These are phyloP conservation scores for Hyppa rectilinea DNA, from an alignment of 2,888 invertebrate genomes.

Conservation along the genomic window DNA sequence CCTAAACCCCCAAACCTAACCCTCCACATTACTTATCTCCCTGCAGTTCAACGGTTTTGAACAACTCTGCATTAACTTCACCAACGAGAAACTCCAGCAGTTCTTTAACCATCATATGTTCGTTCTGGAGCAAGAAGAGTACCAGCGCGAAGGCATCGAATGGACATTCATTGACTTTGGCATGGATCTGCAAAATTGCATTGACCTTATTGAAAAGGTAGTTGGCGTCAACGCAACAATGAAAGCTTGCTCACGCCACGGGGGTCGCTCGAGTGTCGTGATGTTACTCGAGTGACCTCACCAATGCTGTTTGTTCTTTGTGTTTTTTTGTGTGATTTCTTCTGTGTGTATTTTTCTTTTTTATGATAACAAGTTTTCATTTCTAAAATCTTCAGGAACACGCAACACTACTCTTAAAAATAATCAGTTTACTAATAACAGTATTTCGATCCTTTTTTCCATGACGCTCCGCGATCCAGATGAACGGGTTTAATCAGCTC, in stretches of 20 bases:
- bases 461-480: slow-evolving; percentile 90
- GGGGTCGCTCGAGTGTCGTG: slow-evolving; percentile 76
- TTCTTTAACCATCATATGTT: slow-evolving; percentile 99
- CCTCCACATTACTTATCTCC: slow-evolving; percentile 83
- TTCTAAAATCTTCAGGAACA: slow-evolving; percentile 68
- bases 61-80: slow-evolving; percentile 99
- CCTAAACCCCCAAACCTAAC: slow-evolving; percentile 80
- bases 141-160: slow-evolving; percentile 97
- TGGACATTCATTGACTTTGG: slow-evolving; percentile 99
- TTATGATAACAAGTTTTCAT: slow-evolving; percentile 66
- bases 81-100: slow-evolving; percentile 99
- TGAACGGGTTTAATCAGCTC: slow-evolving; percentile 98
- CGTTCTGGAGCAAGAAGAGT: slow-evolving; percentile 99
- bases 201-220: slow-evolving; percentile 99
- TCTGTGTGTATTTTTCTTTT: slow-evolving; percentile 77
- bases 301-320: slow-evolving; percentile 84
- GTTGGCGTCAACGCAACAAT: slow-evolving; percentile 89
- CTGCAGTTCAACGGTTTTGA: slow-evolving; percentile 98
- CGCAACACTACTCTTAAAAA: slow-evolving; percentile 58
- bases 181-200: slow-evolving; percentile 98
- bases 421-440: slow-evolving; percentile 66
- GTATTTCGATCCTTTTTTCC: slow-evolving; percentile 79
- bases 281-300: slow-evolving; percentile 79
- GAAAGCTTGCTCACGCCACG: slow-evolving; percentile 89
- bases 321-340: slow-evolving; percentile 79